phyloP scores from a whole-genome alignment of 35 echinoderm and acorn worm species.

The Anneissia japonica region DNA sequence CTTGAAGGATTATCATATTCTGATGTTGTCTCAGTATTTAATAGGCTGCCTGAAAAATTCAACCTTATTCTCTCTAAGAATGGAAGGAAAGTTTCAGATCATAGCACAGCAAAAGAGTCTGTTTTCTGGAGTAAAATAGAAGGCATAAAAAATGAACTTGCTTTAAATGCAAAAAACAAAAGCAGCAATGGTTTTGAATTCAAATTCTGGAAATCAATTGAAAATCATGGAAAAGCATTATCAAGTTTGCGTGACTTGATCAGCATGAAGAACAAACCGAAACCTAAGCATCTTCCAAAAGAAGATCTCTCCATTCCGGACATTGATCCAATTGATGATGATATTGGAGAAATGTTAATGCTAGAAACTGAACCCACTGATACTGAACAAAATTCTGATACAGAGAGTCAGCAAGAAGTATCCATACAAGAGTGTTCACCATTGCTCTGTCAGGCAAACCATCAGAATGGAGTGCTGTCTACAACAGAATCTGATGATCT shows the following conservation, averaged over 20 bases:
- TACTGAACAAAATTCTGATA: constrained; percentile 39
- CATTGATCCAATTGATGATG: constrained; percentile 51
- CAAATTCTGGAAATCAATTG: neutral
- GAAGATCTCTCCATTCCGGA: neutral
- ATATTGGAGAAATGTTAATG: constrained; percentile 70
- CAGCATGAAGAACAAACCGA: neutral
- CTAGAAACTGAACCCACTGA: constrained; percentile 63
- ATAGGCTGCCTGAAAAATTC: constrained; percentile 42
- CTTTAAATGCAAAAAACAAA: neutral
- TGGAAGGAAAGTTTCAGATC: neutral
- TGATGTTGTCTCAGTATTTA: constrained; percentile 46
- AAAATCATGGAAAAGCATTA: neutral
- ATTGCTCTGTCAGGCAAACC: neutral
- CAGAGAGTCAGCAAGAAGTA: constrained; percentile 10
- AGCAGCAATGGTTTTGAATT: neutral
- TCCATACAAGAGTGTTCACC: constrained; percentile 7
- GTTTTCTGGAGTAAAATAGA: constrained; percentile 35
- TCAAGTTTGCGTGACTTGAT: neutral
- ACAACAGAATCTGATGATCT: neutral
- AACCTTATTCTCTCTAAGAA: constrained; percentile 44
- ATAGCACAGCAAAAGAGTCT: constrained; percentile 10
- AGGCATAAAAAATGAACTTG: neutral
- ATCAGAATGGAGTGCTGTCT: neutral
- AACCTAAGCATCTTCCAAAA: neutral
- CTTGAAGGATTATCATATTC: constrained; percentile 42